Evolutionary conservation across 1,140 invertebrate genomes (phyloP), one percentile per base, ranked within the genome.

Genomic region (Neomicropteryx cornuta): DNA sequence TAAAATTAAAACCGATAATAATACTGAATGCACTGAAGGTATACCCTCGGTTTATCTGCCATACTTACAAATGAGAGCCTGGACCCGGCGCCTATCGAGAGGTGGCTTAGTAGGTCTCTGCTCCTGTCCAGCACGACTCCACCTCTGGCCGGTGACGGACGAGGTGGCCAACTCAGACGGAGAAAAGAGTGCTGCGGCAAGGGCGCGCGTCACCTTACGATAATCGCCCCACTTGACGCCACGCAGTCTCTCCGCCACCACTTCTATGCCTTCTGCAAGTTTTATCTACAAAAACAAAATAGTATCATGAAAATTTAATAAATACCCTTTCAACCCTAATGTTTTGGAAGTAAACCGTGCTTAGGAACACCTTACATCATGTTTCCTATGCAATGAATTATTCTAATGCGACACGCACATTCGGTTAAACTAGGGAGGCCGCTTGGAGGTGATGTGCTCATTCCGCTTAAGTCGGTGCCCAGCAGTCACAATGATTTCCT

Each of bases 181-280:
- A 51, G 77, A 79, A 59, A 82, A 82, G 39, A 82, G 52, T 48
- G 80, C 77, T n/a, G 77, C 77, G 19, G 79, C 79, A 44, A 81
- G 58, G 34, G 77, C 77, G 33, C 79, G 67, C 13, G 79, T 82
- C 55, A 82, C 63, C 57, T 81, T 82, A 39, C 77, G 61, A 47
- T 81, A 81, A 56, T 82, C 79, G 35, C 72, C 78, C 77, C 78
- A 81, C 50, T 82, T 82, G 18, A 81, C 76, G 34, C 74, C 72
- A 27, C 76, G 68, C 34, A 82, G 56, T 54, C 80, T 70, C 49
- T 80, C 77, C 53, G 79, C 76, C 49, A 73, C 73, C 33, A 82
- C 75, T 52, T 79, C 76, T 38, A 81, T 77, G 18, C 79, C 79
- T 53, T 79, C 78, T 23, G 76, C 78, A 38, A 82, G 62, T 50